A percentile compares a stretch with the other conserved stretches of the same genome.
These are phyloP conservation scores for Cremastinae sp. DNA, from an alignment of 2,888 invertebrate genomes.

Conservation along the genomic window DNA sequence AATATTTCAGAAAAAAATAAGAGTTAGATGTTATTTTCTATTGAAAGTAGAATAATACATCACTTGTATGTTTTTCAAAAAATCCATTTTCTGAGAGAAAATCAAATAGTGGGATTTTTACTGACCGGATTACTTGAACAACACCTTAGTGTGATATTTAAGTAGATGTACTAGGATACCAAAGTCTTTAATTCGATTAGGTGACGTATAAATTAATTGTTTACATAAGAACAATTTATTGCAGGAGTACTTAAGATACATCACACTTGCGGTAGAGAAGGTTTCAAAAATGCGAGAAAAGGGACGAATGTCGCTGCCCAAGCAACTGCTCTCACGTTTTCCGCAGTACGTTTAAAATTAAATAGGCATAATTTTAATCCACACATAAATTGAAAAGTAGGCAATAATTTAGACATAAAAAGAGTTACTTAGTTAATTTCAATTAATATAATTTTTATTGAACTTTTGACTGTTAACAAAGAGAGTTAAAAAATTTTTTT, in stretches of 20 bases:
- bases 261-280: constrained; percentile 93
- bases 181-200: no score
- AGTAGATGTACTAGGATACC: no score
- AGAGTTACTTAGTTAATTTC: not conserved
- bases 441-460: no score
- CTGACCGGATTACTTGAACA: no score
- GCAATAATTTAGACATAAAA: not conserved
- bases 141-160: no score
- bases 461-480: not conserved
- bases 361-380: constrained; percentile 1
- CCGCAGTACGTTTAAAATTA: constrained; percentile 83
- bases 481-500: constrained; percentile 15
- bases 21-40: no score
- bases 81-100: no score
- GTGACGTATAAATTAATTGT: constrained; percentile 1
- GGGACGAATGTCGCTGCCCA: constrained; percentile 98
- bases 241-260: constrained; percentile 82
- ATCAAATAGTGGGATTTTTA: no score
- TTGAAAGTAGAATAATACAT: no score
- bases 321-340: constrained; percentile 92
- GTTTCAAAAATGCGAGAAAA: constrained; percentile 96
- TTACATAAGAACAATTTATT: constrained; percentile 26
- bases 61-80: no score
- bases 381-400: not conserved
- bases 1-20: no score